Percentiles rank a stretch among this genome's conserved stretches.
Conservation (phyloP, 2,113 vertebrate species). For the Sardina pilchardus region DNA sequence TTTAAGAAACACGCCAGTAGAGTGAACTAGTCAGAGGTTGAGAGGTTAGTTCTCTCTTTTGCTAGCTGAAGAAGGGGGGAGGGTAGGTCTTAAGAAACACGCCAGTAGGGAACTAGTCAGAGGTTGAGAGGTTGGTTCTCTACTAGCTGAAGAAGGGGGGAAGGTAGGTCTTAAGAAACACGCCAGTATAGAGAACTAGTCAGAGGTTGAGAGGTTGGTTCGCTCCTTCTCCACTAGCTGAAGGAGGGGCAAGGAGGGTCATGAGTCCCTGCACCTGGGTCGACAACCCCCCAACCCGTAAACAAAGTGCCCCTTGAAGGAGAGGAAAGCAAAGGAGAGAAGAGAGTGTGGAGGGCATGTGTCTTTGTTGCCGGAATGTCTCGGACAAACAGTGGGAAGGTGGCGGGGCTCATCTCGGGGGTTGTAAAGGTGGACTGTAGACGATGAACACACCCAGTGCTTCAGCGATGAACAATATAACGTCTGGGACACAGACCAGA, state of each 20-base stretch:
- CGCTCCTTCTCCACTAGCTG: not conserved
- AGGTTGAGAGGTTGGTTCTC: not conserved
- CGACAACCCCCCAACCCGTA: slow-evolving; percentile 62
- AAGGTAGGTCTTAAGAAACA: not conserved
- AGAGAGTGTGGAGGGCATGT: slow-evolving; percentile 30
- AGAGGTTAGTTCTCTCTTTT: not conserved
- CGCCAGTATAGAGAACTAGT: not conserved
- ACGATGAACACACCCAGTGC: not conserved
- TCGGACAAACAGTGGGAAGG: slow-evolving; percentile 40
- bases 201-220: slow-evolving; percentile 13
- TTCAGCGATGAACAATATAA: not conserved
- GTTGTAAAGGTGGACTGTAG: not conserved
- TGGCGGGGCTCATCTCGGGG: not conserved
- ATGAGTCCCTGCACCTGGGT: slow-evolving; percentile 70
- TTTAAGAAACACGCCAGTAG: not conserved
- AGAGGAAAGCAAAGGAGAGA: slow-evolving; percentile 32
- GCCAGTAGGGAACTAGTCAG: slow-evolving; percentile 4
- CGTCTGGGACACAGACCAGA: not conserved
- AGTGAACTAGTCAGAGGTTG: slow-evolving; percentile 24
- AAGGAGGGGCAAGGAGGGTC: slow-evolving; percentile 48
- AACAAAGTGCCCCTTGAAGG: slow-evolving; percentile 59
- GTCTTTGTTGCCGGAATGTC: slow-evolving; percentile 48
- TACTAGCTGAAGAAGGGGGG: not conserved
- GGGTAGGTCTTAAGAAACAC: not conserved
- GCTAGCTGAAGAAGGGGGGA: not conserved